These are phyloP conservation scores for Uropsilus gracilis DNA, from an alignment of 2,113 vertebrate genomes.

Conservation along the genomic window DNA sequence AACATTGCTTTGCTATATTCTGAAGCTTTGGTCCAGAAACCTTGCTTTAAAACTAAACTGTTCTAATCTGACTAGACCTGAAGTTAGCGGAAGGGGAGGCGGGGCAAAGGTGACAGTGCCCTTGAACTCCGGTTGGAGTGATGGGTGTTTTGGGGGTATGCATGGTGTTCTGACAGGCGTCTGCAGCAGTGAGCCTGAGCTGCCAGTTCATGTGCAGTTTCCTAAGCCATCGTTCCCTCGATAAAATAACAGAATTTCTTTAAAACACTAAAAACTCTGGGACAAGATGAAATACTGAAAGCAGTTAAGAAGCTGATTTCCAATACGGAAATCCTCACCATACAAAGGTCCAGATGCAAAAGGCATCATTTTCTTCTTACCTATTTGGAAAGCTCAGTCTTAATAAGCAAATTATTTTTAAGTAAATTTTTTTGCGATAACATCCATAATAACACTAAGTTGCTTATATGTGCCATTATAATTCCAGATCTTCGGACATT, in stretches of 20 bases:
- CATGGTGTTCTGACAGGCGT: no score
- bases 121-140: no score
- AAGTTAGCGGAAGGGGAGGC: no score
- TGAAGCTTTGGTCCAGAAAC: constrained; percentile 24
- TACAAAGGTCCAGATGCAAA: neutral
- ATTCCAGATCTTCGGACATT: neutral
- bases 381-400: neutral
- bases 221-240: no score
- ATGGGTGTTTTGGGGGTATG: no score
- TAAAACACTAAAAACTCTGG: neutral
- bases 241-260: no score
- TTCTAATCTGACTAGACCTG: no score
- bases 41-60: neutral
- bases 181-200: no score
- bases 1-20: no score
- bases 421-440: neutral
- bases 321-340: neutral
- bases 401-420: no score
- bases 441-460: neutral
- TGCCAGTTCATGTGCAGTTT: no score
- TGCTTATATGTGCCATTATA: neutral
- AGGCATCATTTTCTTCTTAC: neutral
- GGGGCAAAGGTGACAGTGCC: no score
- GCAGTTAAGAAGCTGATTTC: neutral
- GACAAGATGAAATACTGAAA: neutral